Conservation (phyloP, 2,113 vertebrate genomes). For the Mionectes macconnelli region DNA sequence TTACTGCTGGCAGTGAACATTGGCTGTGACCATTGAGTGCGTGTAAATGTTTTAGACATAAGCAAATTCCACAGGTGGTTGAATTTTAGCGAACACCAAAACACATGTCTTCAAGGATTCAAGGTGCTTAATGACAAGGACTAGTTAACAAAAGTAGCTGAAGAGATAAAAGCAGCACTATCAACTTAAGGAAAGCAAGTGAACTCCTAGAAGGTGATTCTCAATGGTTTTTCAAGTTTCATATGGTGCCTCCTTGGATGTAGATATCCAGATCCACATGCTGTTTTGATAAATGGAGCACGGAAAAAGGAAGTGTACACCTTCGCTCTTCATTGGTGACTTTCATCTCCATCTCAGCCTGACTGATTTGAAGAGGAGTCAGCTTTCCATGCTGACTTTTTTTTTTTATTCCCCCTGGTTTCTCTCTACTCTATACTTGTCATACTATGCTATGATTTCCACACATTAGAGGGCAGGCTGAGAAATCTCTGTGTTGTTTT, state of each 20-base stretch:
- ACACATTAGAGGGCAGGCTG: background rate
- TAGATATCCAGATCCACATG: background rate
- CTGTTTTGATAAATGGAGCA: background rate
- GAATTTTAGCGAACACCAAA: conserved; percentile 47
- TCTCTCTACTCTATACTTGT: background rate
- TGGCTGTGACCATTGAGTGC: background rate
- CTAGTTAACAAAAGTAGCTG: background rate
- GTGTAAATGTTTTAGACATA: background rate
- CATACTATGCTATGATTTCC: background rate
- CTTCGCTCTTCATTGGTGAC: background rate
- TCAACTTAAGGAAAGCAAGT: background rate
- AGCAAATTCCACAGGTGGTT: conserved; percentile 28
- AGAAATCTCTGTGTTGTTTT: background rate
- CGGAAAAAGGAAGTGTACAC: background rate
- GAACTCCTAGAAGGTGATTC: background rate
- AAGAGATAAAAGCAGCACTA: background rate
- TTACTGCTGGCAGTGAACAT: background rate
- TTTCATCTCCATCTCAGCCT: background rate
- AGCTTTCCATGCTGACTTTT: background rate
- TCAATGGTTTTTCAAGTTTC: background rate
- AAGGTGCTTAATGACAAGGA: background rate
- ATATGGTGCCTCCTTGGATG: background rate
- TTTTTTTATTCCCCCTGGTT: background rate
- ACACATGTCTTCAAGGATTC: background rate
- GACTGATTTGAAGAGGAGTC: background rate